Evolutionary conservation across 2,113 vertebrate genomes (phyloP).

Genomic region (Phylloscopus whistleri): DNA sequence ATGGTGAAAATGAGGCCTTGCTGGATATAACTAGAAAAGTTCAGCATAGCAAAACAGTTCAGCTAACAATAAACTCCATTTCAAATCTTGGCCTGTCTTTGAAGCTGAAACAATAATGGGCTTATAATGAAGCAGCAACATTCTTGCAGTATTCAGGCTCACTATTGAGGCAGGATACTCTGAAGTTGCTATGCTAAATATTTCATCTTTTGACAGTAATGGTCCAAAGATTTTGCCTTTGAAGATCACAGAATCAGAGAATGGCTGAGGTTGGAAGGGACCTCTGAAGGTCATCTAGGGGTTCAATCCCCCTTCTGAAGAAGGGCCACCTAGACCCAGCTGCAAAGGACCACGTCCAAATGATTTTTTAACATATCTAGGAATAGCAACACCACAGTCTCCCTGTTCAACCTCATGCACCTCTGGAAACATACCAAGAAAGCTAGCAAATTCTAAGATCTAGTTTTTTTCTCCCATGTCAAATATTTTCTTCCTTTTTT

Average conservation of each 20-base stretch:
- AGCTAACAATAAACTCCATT: not conserved
- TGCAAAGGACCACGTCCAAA: not conserved
- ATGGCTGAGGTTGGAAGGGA: not conserved
- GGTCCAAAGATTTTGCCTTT: not conserved
- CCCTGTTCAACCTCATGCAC: not conserved
- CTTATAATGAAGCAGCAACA: not conserved
- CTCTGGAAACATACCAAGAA: not conserved
- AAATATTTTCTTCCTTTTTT: not conserved
- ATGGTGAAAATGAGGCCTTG: not conserved
- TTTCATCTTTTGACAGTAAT: not conserved
- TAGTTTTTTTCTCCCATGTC: not conserved
- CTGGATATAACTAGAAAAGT: not conserved
- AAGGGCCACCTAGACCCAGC: not conserved
- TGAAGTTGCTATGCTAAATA: not conserved
- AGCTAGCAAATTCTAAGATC: not conserved
- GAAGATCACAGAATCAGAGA: not conserved
- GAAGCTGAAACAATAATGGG: not conserved
- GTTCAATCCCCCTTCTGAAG: not conserved
- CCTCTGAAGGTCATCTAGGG: not conserved
- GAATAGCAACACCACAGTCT: not conserved
- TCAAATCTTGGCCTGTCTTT: not conserved
- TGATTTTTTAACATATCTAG: not conserved
- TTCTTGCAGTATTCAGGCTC: not conserved
- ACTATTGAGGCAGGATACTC: not conserved
- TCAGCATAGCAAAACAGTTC: not conserved